Evolutionary conservation across 2,113 vertebrate genomes (phyloP), one percentile per base, ranked within the genome.

Genomic region (Actinemys pallida): DNA sequence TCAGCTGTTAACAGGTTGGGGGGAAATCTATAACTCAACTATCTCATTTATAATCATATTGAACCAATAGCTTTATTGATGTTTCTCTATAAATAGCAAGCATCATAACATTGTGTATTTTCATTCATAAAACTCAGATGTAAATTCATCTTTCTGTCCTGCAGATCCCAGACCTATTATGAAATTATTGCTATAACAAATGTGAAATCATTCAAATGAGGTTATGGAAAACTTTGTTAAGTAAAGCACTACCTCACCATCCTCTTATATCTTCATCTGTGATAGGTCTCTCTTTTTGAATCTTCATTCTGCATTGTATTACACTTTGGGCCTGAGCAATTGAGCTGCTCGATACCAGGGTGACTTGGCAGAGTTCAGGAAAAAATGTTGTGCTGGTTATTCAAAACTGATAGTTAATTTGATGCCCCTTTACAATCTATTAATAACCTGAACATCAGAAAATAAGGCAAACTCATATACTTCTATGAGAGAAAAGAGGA

Each of bases 401-500:
- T 76, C 42, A 47, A 47, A 45, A 45, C 75, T 76, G 75, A 47
- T 25, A 76, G 72, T 45, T 45, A 42, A 24, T 75, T 75, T 9
- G 17, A 42, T 42, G 19, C 9, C 72, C 39, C 22, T 25, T 75
- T 42, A 75, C 39, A 75, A 42, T 92, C 56, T 53, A 31, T 81
- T 88, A 85, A 65, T 39, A 92, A 39, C 82, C 89, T n/a, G 5
- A 10, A 11, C 89, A 59, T 89, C 83, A 93, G 92, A 93, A 76
- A 62, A 83, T 96, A 83, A 96, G 95, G 83, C 65, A 91, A 94
- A 57, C 88, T 78, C 78, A 42, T 88, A 88, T 81, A 50, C 93
- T 92, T 93, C 87, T 96, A 92, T 69, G 93, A 27, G 75, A 78
- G 42, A 96, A 52, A 92, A 90, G 93, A 93, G 56, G 87, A 95